Conservation (phyloP, 1,140 invertebrate genomes). For the Hylaeus volcanicus region DNA sequence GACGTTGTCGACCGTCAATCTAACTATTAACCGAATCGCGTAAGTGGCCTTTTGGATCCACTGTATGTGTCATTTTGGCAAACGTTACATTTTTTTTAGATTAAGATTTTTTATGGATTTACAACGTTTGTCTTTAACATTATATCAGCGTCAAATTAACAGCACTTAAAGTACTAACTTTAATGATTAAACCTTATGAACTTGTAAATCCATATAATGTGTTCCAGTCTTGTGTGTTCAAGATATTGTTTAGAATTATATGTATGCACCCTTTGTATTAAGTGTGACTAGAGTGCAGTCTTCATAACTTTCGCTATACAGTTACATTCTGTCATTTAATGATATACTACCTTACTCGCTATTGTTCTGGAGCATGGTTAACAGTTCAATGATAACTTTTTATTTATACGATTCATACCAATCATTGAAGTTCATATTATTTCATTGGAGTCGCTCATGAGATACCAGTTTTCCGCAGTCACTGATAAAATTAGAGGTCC, state of each 20-base stretch:
- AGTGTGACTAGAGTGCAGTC: slow-evolving; percentile 69
- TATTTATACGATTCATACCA: slow-evolving; percentile 49
- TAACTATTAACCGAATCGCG: slow-evolving; percentile 93
- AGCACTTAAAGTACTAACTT: background rate
- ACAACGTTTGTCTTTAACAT: slow-evolving; percentile 45
- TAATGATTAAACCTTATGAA: background rate
- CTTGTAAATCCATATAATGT: slow-evolving; percentile 70
- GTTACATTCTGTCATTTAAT: slow-evolving; percentile 64
- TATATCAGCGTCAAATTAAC: background rate
- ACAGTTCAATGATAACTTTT: slow-evolving; percentile 51
- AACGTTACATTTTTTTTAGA: slow-evolving; percentile 53
- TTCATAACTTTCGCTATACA: slow-evolving; percentile 56
- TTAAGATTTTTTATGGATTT: slow-evolving; percentile 69
- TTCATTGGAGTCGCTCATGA: slow-evolving; percentile 44
- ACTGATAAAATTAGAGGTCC: background rate
- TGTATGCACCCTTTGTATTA: slow-evolving; percentile 65
- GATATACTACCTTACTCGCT: slow-evolving; percentile 60
- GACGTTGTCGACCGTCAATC: slow-evolving; percentile 93
- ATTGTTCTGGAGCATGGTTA: slow-evolving; percentile 67
- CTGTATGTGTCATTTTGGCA: slow-evolving; percentile 76
- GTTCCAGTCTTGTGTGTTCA: slow-evolving; percentile 53
- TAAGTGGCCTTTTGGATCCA: slow-evolving; percentile 85
- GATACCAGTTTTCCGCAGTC: background rate
- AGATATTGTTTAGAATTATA: slow-evolving; percentile 61
- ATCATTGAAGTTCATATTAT: slow-evolving; percentile 33